Percentiles rank a stretch among this genome's conserved stretches.
Conservation (phyloP, 2,113 vertebrate genomes). For the Procavia capensis region DNA sequence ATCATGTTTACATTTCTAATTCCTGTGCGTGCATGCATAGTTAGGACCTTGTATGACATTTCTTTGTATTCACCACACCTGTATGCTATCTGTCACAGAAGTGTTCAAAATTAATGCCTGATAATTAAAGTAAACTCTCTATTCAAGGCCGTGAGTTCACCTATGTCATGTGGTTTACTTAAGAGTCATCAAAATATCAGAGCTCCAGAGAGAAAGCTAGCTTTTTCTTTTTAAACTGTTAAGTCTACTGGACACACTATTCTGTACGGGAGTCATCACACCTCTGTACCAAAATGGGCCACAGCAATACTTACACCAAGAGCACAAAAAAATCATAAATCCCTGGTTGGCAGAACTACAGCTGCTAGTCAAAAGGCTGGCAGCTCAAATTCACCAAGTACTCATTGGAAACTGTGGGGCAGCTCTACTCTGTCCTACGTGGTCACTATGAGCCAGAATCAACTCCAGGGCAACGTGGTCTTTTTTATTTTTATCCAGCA, state of each 20-base stretch:
- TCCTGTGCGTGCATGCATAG: neutral
- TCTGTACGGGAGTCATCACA: neutral
- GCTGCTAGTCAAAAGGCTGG: too few species aligned
- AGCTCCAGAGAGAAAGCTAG: neutral
- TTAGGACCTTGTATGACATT: neutral
- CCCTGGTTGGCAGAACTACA: too few species aligned
- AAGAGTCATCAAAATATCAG: neutral
- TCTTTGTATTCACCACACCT: neutral
- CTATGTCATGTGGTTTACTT: neutral
- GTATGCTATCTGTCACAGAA: neutral
- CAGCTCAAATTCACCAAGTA: too few species aligned
- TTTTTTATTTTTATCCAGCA: too few species aligned
- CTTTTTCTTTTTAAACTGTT: neutral
- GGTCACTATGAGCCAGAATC: too few species aligned
- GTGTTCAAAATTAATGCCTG: neutral
- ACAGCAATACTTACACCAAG: neutral
- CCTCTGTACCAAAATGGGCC: neutral
- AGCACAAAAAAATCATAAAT: neutral
- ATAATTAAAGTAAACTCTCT: neutral
- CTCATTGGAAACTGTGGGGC: too few species aligned
- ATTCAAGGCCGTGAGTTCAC: neutral
- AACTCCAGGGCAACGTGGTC: too few species aligned
- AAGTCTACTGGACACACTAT: neutral
- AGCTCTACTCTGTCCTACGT: too few species aligned
- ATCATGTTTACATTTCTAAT: constrained; percentile 26